Percentiles rank a stretch among this genome's conserved stretches.
These are phyloP conservation scores for Rugalucina vietnamica DNA, from an alignment of 2,888 invertebrate species.

Conservation along the genomic window DNA sequence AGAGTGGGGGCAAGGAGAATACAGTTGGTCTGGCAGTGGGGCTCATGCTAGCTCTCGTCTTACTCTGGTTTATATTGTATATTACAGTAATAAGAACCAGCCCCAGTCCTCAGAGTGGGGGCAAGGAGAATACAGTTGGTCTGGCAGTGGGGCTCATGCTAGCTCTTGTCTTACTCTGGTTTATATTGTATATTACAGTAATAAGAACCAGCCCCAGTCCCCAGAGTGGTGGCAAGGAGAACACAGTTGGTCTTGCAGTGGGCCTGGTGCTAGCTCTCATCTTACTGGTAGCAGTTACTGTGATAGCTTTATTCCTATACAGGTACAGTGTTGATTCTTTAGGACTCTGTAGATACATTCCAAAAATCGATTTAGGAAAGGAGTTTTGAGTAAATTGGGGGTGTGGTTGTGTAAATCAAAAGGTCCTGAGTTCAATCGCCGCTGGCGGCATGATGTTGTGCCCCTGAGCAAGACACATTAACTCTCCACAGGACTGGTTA, in stretches of 20 bases:
- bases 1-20: background rate
- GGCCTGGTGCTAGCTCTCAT: conserved; percentile 42
- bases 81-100: background rate
- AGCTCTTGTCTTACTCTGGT: conserved; percentile 45
- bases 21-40: conserved; percentile 47
- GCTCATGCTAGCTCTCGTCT: conserved; percentile 32
- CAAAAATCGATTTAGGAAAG: too few species aligned
- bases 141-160: conserved; percentile 45
- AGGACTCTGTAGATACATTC: too few species aligned
- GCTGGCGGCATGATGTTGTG: too few species aligned
- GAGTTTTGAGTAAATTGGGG: too few species aligned
- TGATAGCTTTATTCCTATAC: conserved; percentile 49
- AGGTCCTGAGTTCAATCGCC: too few species aligned
- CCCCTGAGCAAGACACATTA: too few species aligned
- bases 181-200: background rate
- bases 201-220: background rate
- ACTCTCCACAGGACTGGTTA: too few species aligned
- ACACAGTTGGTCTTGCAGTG: conserved; percentile 40
- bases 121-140: conserved; percentile 26
- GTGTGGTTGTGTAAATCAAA: too few species aligned
- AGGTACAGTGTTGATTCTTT: too few species aligned
- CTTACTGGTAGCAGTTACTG: conserved; percentile 43
- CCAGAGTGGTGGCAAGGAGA: background rate
- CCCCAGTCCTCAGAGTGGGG: background rate
- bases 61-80: too few species aligned